Conservation (phyloP, 2,113 vertebrate genomes). For the Anguilla rostrata region DNA sequence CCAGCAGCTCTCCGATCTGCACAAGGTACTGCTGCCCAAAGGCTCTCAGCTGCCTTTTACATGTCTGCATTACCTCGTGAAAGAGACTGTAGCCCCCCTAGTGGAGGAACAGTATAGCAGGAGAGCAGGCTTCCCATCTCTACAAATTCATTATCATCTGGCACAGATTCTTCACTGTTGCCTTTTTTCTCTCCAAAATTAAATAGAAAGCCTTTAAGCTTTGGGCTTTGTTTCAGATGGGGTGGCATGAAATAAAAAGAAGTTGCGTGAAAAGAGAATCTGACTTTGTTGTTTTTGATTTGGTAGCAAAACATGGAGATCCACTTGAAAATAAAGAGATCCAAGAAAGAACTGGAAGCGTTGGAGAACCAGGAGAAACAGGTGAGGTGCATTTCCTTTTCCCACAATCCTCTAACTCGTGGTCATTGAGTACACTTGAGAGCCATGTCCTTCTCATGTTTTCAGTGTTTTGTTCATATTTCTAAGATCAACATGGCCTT, state of each 20-base stretch:
- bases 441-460: neutral
- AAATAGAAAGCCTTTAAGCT: neutral
- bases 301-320: slow-evolving; percentile 97
- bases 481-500: neutral
- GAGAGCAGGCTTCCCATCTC: neutral
- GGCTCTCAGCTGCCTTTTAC: neutral
- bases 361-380: slow-evolving; percentile 90
- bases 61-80: too few species aligned
- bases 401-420: neutral
- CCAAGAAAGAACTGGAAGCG: slow-evolving; percentile 90
- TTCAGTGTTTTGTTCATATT: neutral
- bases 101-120: neutral
- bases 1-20: slow-evolving; percentile 95
- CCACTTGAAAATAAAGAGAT: slow-evolving; percentile 91
- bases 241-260: neutral
- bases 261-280: neutral
- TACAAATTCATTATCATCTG: neutral
- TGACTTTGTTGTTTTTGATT: slow-evolving; percentile 28
- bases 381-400: slow-evolving; percentile 49
- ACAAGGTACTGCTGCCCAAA: slow-evolving; percentile 75
- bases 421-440: neutral
- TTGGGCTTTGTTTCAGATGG: neutral
- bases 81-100: neutral
- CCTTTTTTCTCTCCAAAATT: neutral
- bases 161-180: neutral